Evolutionary conservation across 2,113 vertebrate genomes (phyloP).

Genomic region (Burhinus oedicnemus): DNA sequence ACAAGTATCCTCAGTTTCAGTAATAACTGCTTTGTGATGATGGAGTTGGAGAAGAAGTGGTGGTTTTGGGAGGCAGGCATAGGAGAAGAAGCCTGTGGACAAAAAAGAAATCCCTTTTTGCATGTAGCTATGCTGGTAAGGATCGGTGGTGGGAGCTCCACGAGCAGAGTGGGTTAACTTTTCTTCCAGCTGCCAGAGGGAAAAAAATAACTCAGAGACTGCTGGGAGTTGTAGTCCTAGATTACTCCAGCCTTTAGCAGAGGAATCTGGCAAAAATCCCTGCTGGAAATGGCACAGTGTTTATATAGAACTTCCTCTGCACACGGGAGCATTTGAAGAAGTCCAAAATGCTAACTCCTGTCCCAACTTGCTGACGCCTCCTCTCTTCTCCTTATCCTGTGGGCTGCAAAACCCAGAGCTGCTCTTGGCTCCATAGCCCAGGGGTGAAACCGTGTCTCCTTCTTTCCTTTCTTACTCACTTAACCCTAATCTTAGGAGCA

Average conservation of each 20-base stretch:
- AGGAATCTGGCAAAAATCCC: not conserved
- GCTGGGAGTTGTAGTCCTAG: slow-evolving; percentile 11
- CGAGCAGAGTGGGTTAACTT: not conserved
- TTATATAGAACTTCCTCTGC: not conserved
- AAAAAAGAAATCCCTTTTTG: not conserved
- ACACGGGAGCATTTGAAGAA: not conserved
- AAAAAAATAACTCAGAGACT: not conserved
- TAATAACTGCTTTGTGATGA: not conserved
- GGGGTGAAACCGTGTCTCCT: not conserved
- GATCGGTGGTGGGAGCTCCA: not conserved
- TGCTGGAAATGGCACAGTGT: not conserved
- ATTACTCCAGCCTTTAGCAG: not conserved
- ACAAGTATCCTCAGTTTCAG: not conserved
- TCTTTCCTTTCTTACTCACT: not conserved
- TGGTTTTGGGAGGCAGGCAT: not conserved
- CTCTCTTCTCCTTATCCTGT: not conserved
- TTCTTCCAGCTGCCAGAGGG: not conserved
- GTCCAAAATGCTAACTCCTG: not conserved
- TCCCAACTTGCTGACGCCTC: not conserved
- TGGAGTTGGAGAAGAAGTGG: not conserved
- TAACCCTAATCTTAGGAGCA: not conserved
- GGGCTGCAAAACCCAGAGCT: not conserved
- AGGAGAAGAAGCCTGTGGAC: not conserved
- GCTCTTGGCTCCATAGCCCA: not conserved
- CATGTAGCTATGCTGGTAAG: not conserved